These are phyloP conservation scores for Tetraneura akinire DNA, from an alignment of 1,140 invertebrate genomes.

Conservation along the genomic window DNA sequence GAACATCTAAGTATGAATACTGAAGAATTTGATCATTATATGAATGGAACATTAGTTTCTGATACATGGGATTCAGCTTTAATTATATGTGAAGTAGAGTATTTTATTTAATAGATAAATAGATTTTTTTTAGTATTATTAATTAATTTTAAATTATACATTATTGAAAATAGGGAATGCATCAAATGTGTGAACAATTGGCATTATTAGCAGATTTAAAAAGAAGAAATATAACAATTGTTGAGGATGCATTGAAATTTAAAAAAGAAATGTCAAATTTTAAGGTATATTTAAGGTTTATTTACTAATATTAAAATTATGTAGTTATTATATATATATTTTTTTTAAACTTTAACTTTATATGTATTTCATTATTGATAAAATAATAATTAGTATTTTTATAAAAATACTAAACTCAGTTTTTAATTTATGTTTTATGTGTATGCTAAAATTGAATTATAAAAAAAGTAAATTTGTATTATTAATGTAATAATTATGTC, in stretches of 20 bases:
- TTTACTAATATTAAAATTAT: neutral
- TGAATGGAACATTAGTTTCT: slow-evolving; percentile 84
- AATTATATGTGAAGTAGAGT: slow-evolving; percentile 70
- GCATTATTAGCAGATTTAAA: slow-evolving; percentile 68
- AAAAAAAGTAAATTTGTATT: no score
- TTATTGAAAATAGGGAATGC: slow-evolving; percentile 61
- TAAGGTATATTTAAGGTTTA: slow-evolving; percentile 62
- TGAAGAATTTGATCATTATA: slow-evolving; percentile 92
- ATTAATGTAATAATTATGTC: no score
- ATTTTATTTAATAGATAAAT: slow-evolving; percentile 44
- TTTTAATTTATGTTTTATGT: no score
- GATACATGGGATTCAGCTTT: slow-evolving; percentile 74
- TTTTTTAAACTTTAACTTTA: neutral
- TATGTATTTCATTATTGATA: neutral
- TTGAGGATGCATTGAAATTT: slow-evolving; percentile 64
- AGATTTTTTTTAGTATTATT: no score
- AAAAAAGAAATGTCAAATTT: slow-evolving; percentile 70
- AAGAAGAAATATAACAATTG: slow-evolving; percentile 64
- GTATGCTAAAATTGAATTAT: no score
- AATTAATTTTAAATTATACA: no score
- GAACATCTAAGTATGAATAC: slow-evolving; percentile 90
- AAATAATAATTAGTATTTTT: no score
- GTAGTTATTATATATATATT: neutral
- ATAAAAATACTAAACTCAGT: no score
- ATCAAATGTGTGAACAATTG: slow-evolving; percentile 72